These are phyloP conservation scores for Scophthalmus maximus DNA, from an alignment of 2,113 vertebrate species.

Conservation along the genomic window DNA sequence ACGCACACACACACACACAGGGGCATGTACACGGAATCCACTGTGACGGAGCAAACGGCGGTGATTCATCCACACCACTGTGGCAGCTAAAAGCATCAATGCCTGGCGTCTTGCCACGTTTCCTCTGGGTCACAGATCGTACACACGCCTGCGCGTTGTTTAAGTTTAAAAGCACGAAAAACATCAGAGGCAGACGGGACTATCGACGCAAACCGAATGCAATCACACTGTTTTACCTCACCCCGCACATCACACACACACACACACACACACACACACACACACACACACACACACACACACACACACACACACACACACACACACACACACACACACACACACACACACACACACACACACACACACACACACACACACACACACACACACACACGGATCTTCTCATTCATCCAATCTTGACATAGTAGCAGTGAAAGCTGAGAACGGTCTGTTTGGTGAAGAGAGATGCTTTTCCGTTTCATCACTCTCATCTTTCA, in stretches of 20 bases:
- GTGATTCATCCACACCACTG: slow-evolving; percentile 64
- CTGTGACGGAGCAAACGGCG: slow-evolving; percentile 40
- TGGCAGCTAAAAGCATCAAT: slow-evolving; percentile 60
- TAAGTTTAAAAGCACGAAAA: slow-evolving; percentile 61
- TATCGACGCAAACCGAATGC: slow-evolving; percentile 5
- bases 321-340: slow-evolving; percentile 13
- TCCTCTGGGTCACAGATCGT: slow-evolving; percentile 58
- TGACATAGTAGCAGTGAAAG: background rate
- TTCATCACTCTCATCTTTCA: too few relatives aligned
- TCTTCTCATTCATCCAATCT: slow-evolving; percentile 30
- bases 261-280: slow-evolving; percentile 12
- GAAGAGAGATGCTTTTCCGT: background rate
- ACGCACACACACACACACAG: slow-evolving; percentile 14
- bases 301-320: slow-evolving; percentile 9
- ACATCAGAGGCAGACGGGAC: slow-evolving; percentile 61
- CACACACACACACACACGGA: slow-evolving; percentile 1
- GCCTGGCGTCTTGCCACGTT: slow-evolving; percentile 61
- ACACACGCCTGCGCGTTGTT: slow-evolving; percentile 68
- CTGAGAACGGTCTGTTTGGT: background rate
- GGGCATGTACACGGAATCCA: slow-evolving; percentile 23
- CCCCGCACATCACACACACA: background rate
- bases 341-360: slow-evolving; percentile 15
- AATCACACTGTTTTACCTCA: too few relatives aligned
- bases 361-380: slow-evolving; percentile 9
- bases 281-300: slow-evolving; percentile 15